Evolutionary conservation across 2,113 vertebrate species (phyloP).

Genomic region (Peromyscus polionotus): DNA sequence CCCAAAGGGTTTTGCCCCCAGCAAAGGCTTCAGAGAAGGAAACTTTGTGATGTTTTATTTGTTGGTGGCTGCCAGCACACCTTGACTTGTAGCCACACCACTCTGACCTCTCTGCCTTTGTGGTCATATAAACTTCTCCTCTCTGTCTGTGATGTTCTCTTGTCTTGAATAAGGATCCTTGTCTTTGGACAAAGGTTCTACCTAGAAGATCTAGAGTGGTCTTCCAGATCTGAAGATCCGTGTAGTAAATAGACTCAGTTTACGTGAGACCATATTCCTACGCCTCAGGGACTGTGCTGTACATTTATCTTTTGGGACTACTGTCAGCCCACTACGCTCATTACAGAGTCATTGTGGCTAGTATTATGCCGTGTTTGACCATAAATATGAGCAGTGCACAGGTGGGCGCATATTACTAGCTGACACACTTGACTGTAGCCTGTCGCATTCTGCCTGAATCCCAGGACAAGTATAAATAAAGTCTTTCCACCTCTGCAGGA

Average conservation of each 20-base stretch:
- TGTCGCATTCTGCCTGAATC: too few species aligned
- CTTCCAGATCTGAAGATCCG: not conserved
- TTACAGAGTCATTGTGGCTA: not conserved
- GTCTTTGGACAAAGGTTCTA: not conserved
- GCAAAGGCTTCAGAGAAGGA: not conserved
- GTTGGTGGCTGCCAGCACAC: too few species aligned
- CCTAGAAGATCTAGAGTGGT: not conserved
- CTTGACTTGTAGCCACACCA: not conserved
- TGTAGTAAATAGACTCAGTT: not conserved
- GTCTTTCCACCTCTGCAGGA: not conserved
- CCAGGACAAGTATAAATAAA: not conserved
- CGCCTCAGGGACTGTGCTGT: not conserved
- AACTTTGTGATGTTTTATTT: not conserved
- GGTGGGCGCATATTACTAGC: too few species aligned
- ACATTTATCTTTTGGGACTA: too few species aligned
- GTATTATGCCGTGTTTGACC: not conserved
- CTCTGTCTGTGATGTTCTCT: fast-evolving
- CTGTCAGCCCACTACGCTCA: not conserved
- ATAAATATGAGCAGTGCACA: not conserved
- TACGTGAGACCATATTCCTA: too few species aligned
- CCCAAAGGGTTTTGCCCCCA: not conserved
- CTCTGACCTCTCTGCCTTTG: not conserved
- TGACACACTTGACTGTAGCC: not conserved
- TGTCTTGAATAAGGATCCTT: not conserved
- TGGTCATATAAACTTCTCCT: not conserved